Percentiles rank a stretch among this genome's conserved stretches.
These are phyloP conservation scores for Barbus barbus DNA, from an alignment of 2,113 vertebrate species.

Conservation along the genomic window DNA sequence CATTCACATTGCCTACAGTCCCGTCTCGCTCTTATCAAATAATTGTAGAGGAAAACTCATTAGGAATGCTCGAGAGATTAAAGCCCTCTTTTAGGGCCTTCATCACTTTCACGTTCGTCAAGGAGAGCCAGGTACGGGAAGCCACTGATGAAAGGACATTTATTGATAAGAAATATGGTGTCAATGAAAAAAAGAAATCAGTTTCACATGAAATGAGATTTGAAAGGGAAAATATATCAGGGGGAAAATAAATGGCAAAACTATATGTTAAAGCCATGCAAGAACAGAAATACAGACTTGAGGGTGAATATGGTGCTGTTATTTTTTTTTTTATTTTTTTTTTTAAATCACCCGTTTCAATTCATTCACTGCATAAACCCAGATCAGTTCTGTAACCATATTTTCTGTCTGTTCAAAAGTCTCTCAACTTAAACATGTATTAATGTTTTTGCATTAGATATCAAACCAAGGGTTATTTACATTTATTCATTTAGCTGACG, in stretches of 20 bases:
- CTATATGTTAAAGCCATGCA: background rate
- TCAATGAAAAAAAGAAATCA: slow-evolving; percentile 56
- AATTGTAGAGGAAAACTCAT: slow-evolving; percentile 84
- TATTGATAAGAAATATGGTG: slow-evolving; percentile 69
- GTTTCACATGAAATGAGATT: slow-evolving; percentile 58
- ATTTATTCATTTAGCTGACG: too few species aligned
- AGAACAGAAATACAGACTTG: background rate
- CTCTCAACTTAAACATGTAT: too few species aligned
- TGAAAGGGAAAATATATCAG: slow-evolving; percentile 57
- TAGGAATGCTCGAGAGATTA: slow-evolving; percentile 84
- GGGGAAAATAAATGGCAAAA: slow-evolving; percentile 7
- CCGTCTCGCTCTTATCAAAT: slow-evolving; percentile 82
- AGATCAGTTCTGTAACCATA: too few species aligned
- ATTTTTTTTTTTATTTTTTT: too few species aligned
- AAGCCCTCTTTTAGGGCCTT: slow-evolving; percentile 61
- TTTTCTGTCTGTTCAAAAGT: too few species aligned
- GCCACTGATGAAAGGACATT: slow-evolving; percentile 68
- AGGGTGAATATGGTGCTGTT: background rate
- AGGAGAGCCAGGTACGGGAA: slow-evolving; percentile 68
- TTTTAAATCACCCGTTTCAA: too few species aligned
- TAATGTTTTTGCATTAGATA: too few species aligned
- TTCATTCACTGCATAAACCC: too few species aligned
- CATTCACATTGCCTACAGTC: slow-evolving; percentile 74
- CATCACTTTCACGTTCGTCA: slow-evolving; percentile 72
- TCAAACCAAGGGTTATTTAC: too few species aligned